Evolutionary conservation across 2,113 vertebrate species (phyloP).

Genomic region (Pelvicachromis taeniatus): DNA sequence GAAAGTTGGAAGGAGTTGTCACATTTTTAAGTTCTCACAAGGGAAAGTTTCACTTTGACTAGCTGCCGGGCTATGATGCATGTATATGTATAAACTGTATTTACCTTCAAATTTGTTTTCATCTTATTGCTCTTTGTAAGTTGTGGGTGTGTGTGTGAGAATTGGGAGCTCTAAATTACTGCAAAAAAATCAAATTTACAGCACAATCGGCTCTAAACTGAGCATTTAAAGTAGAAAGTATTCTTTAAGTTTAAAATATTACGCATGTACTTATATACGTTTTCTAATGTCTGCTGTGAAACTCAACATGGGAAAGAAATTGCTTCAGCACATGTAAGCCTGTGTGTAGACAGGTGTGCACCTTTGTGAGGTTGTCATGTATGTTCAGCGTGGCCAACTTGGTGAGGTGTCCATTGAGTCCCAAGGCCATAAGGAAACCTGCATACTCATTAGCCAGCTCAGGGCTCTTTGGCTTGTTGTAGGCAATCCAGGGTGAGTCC

Average conservation of each 20-base stretch:
- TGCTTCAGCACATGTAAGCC: background rate
- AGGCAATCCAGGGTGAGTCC: conserved; percentile 96
- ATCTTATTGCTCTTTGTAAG: background rate
- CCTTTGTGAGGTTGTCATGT: conserved; percentile 97
- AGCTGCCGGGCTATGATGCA: background rate
- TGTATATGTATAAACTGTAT: conserved; percentile 14
- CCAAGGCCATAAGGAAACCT: conserved; percentile 96
- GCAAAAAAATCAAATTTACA: background rate
- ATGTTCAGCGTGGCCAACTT: conserved; percentile 96
- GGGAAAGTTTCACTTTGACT: conserved; percentile 54
- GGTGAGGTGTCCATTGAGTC: conserved; percentile 93
- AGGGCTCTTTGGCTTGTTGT: conserved; percentile 94
- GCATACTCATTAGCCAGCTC: conserved; percentile 95
- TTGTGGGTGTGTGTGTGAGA: background rate
- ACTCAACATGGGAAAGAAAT: background rate
- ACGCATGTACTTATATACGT: background rate
- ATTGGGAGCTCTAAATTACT: background rate
- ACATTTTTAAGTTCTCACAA: conserved; percentile 34
- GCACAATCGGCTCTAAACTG: background rate
- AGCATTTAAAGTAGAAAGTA: background rate
- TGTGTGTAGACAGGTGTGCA: conserved; percentile 36
- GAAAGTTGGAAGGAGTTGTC: conserved; percentile 33
- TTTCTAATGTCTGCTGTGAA: background rate
- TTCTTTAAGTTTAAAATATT: background rate
- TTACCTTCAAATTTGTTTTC: conserved; percentile 1